phyloP scores from a whole-genome alignment of 2,888 invertebrate species.

The Clostera curtula region DNA sequence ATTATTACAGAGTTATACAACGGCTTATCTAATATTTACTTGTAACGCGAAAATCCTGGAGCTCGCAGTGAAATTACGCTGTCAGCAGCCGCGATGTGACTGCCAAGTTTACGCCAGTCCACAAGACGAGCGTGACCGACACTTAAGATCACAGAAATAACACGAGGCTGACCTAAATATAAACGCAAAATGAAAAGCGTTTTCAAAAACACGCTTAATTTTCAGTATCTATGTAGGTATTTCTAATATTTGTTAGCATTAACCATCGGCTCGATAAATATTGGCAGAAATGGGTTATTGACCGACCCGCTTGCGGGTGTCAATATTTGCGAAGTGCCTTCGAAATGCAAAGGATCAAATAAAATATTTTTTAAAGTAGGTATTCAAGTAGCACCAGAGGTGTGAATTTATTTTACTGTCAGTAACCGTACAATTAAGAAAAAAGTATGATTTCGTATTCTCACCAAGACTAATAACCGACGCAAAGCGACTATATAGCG shows the following conservation, averaged over 20 bases:
- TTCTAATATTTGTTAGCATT: background rate
- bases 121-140: slow-evolving; percentile 28
- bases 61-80: slow-evolving; percentile 27
- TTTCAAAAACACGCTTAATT: slow-evolving; percentile 9
- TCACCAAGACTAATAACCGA: too few species aligned
- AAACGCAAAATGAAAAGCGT: slow-evolving; percentile 21
- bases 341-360: slow-evolving; percentile 22
- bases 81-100: slow-evolving; percentile 37
- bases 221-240: slow-evolving; percentile 4
- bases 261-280: background rate
- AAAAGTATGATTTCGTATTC: too few species aligned
- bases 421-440: background rate
- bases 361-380: slow-evolving; percentile 13
- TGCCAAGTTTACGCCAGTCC: slow-evolving; percentile 59
- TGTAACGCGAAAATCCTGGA: slow-evolving; percentile 35
- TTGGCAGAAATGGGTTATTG: slow-evolving; percentile 11
- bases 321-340: slow-evolving; percentile 31
- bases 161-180: slow-evolving; percentile 40
- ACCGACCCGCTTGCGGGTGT: slow-evolving; percentile 20
- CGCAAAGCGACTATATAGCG: too few species aligned
- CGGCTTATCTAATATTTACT: slow-evolving; percentile 43
- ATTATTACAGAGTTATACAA: slow-evolving; percentile 54
- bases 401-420: too few species aligned
- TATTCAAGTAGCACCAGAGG: too few species aligned
- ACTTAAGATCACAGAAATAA: slow-evolving; percentile 48